A percentile compares a stretch with the other conserved stretches of the same genome.
Evolutionary conservation across 2,797 vertebrate genomes (phyloP).

Genomic region (Gymnoscopelus microlampas): DNA sequence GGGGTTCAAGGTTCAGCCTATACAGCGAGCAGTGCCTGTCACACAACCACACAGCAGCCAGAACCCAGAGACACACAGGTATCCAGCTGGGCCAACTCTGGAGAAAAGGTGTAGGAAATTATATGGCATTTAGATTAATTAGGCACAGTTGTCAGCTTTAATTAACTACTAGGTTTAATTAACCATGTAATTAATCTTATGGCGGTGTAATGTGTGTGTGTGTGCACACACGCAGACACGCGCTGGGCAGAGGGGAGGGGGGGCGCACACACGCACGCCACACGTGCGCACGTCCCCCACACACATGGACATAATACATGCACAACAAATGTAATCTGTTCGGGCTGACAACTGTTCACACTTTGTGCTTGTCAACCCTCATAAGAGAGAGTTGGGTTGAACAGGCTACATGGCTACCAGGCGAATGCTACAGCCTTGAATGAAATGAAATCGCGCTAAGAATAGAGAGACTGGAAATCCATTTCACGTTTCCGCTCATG

Average conservation of each 20-base stretch:
- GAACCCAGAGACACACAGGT: constrained; percentile 65
- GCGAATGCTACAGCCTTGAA: constrained; percentile 62
- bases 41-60: constrained; percentile 48
- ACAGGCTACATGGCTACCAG: constrained; percentile 53
- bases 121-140: constrained; percentile 87
- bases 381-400: constrained; percentile 72
- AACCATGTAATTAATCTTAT: constrained; percentile 87
- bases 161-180: constrained; percentile 87
- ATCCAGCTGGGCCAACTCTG: constrained; percentile 79
- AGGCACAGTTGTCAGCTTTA: constrained; percentile 86
- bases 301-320: constrained; percentile 56
- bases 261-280: constrained; percentile 3
- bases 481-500: constrained; percentile 60
- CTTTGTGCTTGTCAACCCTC: constrained; percentile 75
- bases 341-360: constrained; percentile 68
- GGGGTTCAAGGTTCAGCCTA: constrained; percentile 34
- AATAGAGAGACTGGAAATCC: constrained; percentile 65
- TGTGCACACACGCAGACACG: constrained; percentile 36
- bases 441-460: constrained; percentile 54
- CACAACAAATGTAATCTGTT: constrained; percentile 76
- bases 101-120: constrained; percentile 82
- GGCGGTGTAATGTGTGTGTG: constrained; percentile 74
- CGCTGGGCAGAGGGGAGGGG: neutral
- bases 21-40: no score
- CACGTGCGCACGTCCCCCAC: neutral